phyloP scores from a whole-genome alignment of 2,113 vertebrate genomes.

The Antigone vipio region DNA sequence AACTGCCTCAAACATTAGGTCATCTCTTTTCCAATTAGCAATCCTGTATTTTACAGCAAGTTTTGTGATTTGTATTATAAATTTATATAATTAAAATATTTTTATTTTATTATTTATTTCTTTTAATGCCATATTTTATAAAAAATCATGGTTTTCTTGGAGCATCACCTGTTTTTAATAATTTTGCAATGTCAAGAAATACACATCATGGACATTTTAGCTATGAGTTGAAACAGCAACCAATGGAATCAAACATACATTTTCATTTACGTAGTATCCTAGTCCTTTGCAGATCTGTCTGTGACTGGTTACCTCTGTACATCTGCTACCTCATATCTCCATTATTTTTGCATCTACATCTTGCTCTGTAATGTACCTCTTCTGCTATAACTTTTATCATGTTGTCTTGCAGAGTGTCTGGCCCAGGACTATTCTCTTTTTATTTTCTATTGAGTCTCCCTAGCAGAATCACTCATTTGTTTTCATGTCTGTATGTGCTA shows the following conservation, averaged over 20 bases:
- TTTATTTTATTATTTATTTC: too few relatives aligned
- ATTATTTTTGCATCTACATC: not conserved
- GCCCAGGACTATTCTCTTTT: not conserved
- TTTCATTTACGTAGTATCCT: not conserved
- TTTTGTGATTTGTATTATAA: not conserved
- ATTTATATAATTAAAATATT: not conserved
- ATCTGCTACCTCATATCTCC: not conserved
- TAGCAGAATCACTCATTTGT: not conserved
- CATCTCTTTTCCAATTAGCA: not conserved
- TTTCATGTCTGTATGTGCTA: not conserved
- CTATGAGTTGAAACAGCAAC: not conserved
- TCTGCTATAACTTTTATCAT: not conserved
- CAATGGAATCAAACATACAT: not conserved
- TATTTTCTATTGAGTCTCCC: not conserved
- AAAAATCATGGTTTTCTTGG: not conserved
- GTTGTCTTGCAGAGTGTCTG: not conserved
- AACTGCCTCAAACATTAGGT: not conserved
- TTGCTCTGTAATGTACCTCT: not conserved
- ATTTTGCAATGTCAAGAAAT: not conserved
- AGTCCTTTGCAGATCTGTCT: not conserved
- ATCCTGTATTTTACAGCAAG: not conserved
- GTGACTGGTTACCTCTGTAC: not conserved
- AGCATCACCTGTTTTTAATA: not conserved
- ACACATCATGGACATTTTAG: accelerated
- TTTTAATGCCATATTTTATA: not conserved